Evolutionary conservation across 2,113 vertebrate species (phyloP).

Genomic region (Mormoops blainvillei): DNA sequence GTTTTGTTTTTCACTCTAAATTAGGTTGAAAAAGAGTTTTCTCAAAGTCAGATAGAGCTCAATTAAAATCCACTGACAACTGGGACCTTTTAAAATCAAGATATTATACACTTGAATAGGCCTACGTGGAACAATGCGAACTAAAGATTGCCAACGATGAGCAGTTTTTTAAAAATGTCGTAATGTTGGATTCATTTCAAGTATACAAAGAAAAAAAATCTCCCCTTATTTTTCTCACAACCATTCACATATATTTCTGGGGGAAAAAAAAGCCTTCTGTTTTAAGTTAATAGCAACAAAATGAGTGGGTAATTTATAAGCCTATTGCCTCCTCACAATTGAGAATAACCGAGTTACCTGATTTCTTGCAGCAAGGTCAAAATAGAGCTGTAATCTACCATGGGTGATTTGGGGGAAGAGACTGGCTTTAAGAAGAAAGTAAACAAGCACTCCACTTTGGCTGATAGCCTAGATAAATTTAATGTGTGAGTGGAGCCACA

Average conservation of each 20-base stretch:
- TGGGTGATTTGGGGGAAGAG: conserved; percentile 46
- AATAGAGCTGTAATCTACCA: neutral
- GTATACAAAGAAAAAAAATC: neutral
- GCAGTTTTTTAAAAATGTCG: neutral
- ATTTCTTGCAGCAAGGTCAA: conserved; percentile 9
- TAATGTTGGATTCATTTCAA: neutral
- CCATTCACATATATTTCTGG: neutral
- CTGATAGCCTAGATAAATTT: conserved; percentile 71
- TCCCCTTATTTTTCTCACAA: neutral
- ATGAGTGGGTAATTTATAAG: neutral
- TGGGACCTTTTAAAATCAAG: neutral
- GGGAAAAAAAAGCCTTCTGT: neutral
- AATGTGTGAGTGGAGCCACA: conserved; percentile 57
- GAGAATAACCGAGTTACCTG: neutral
- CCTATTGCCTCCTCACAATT: neutral
- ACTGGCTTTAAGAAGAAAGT: conserved; percentile 38
- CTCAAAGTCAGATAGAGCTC: neutral
- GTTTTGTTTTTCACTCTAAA: neutral
- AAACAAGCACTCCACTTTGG: conserved; percentile 60
- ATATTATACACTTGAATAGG: neutral
- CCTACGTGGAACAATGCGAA: neutral
- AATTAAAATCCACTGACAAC: neutral
- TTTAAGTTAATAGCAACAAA: neutral
- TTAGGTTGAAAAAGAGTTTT: neutral
- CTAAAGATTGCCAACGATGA: neutral